Base-by-base conservation (phyloP, 2,113 vertebrate genomes). In the Austrofundulus limnaeus region DNA sequence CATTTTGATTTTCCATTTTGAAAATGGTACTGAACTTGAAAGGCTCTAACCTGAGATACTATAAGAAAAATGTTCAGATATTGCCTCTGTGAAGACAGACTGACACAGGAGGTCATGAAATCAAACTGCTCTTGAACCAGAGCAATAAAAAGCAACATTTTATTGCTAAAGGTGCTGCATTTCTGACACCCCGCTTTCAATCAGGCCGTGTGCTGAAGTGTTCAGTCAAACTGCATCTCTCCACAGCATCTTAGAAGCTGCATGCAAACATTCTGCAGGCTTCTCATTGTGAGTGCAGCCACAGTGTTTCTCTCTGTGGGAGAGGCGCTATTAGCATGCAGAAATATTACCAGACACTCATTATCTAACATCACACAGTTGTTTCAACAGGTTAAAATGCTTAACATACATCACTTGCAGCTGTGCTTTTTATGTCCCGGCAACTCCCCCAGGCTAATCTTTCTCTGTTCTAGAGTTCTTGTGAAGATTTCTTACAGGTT, bases 81-180 rank as follows among this genome's bases (percentile, higher is more conserved):
- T 24, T 48, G 23, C 15, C n/a, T 15, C 23, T 20, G n/a, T 49
- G 53, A 64, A 28, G n/a, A 4, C 23, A 65, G 62, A 46, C 31
- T 52, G 28, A 53, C 31, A 31, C 21, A 64, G 14, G 17, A 31
- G 47, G 66, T 75, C 48, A 34, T 48, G 28, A 25, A 69, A 70
- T 73, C 37, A 50, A 70, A 56, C 16, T 24, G 60, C 34, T 72
- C 31, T 31, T 51, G 42, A 68, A 45, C 3, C 9, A 31, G 51
- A 21, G 13, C 38, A 56, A 28, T 61, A 55, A 79, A 66, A 16
- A 19, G 13, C 16, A 64, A 51, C 61, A 61, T 76, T 74, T 59
- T 41, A 72, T 56, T 55, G 56, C 34, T 51, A 1, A 67, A 12
- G 41, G 57, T 43, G 55, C 45, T 43, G 28, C 45, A 48, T 70